Percentiles rank a stretch among this genome's conserved stretches.
Evolutionary conservation across 2,113 vertebrate species (phyloP).

Genomic region (Spheniscus mendiculus): DNA sequence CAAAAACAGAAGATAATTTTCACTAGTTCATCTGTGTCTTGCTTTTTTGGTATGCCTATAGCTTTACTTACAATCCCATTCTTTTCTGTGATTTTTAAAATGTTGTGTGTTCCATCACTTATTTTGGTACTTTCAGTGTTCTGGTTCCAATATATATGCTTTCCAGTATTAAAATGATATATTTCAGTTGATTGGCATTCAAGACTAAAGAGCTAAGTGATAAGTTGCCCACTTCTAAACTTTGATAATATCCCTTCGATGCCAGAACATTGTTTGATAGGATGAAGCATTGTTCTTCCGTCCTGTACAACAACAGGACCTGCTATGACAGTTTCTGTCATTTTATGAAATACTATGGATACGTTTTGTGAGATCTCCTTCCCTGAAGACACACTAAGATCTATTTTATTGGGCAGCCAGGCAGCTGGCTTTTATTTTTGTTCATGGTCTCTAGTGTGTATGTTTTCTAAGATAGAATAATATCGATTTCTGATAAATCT

Average conservation of each 20-base stretch:
- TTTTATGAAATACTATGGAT: neutral
- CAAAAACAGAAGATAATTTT: neutral
- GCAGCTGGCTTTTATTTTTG: neutral
- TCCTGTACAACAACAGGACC: neutral
- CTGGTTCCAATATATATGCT: neutral
- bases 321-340: neutral
- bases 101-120: neutral
- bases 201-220: neutral
- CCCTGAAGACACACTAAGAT: neutral
- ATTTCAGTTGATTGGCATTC: neutral
- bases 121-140: neutral
- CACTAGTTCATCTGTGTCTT: neutral
- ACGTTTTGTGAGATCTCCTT: neutral
- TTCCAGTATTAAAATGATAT: neutral
- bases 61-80: neutral
- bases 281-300: neutral
- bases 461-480: neutral
- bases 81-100: neutral
- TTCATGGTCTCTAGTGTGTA: neutral
- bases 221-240: neutral
- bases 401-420: neutral
- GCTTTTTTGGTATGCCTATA: neutral
- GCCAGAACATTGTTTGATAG: neutral
- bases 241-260: neutral
- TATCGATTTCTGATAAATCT: conserved; percentile 3